Percentiles rank a stretch among this genome's conserved stretches.
These are phyloP conservation scores for Drosophila quasianomalipes DNA, from an alignment of 2,888 invertebrate species.

Conservation along the genomic window DNA sequence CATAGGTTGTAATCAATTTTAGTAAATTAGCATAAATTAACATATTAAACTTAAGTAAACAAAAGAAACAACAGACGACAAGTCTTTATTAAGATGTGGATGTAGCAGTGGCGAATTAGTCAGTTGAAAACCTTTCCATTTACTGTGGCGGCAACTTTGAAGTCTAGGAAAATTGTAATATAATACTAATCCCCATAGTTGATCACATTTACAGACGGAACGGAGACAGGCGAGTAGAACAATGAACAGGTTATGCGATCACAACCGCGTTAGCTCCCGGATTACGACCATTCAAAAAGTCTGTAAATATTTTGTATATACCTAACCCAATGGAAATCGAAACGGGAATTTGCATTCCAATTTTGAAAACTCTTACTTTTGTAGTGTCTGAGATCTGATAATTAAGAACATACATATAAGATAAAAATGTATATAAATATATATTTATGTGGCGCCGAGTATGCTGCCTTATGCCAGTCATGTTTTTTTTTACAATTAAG, in stretches of 20 bases:
- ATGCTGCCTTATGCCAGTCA: too few relatives aligned
- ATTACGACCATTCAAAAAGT: neutral
- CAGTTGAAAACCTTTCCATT: neutral
- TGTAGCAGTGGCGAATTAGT: neutral
- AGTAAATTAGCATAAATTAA: neutral
- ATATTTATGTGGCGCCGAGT: too few relatives aligned
- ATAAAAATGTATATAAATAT: neutral
- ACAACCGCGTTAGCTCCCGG: neutral
- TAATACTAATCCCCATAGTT: neutral
- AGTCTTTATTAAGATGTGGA: neutral
- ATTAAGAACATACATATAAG: neutral
- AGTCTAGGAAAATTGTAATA: neutral
- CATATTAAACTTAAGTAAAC: neutral
- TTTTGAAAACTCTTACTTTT: neutral
- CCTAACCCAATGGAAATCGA: neutral
- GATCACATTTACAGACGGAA: neutral
- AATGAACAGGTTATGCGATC: neutral
- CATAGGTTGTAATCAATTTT: neutral
- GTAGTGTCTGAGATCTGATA: neutral
- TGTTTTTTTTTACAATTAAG: neutral
- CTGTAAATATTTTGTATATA: neutral
- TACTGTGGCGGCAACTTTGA: neutral
- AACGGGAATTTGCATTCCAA: neutral
- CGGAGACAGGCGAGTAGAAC: neutral
- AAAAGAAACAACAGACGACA: neutral